Evolutionary conservation across 92 coral and sea anemone genomes (phyloP).

Genomic region (Micromussa lordhowensis): DNA sequence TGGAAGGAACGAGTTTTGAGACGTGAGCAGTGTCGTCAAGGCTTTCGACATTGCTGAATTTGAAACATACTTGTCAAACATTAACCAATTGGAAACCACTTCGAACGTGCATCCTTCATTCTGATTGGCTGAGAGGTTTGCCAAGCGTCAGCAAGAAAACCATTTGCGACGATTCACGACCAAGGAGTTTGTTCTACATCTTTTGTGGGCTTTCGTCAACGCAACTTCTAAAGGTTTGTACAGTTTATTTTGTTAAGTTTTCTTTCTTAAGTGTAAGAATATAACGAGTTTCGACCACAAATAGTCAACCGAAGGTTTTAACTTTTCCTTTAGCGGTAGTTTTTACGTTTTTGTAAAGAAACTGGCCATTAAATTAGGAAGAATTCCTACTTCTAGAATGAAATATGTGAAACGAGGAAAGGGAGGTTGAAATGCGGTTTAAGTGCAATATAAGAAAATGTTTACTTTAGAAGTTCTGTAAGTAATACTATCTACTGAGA

Average conservation of each 20-base stretch:
- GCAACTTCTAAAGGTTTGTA: slow-evolving; percentile 29
- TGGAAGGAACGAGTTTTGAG: slow-evolving; percentile 11
- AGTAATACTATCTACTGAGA: not conserved
- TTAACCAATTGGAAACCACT: slow-evolving; percentile 61
- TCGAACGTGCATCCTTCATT: slow-evolving; percentile 46
- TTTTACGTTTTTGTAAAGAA: slow-evolving; percentile 4
- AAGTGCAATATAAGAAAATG: not conserved
- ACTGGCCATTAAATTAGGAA: not conserved
- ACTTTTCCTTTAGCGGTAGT: not conserved
- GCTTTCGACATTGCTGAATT: slow-evolving; percentile 67
- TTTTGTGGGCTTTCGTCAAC: slow-evolving; percentile 14
- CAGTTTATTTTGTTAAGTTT: not conserved
- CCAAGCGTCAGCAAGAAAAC: slow-evolving; percentile 58
- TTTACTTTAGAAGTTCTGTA: slow-evolving; percentile 3
- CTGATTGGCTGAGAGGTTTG: slow-evolving; percentile 59
- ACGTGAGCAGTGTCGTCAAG: slow-evolving; percentile 49
- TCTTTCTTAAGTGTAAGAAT: not conserved
- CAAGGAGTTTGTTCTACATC: slow-evolving; percentile 17
- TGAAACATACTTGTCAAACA: slow-evolving; percentile 68
- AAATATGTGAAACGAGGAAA: slow-evolving; percentile 25
- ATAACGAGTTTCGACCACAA: not conserved
- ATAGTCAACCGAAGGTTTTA: not conserved
- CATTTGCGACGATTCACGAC: not conserved
- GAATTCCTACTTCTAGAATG: slow-evolving; percentile 54
- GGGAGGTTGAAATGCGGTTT: not conserved